A percentile compares a stretch with the other conserved stretches of the same genome.
Conservation (phyloP, 1,140 invertebrate species). For the Chelonus insularis region DNA sequence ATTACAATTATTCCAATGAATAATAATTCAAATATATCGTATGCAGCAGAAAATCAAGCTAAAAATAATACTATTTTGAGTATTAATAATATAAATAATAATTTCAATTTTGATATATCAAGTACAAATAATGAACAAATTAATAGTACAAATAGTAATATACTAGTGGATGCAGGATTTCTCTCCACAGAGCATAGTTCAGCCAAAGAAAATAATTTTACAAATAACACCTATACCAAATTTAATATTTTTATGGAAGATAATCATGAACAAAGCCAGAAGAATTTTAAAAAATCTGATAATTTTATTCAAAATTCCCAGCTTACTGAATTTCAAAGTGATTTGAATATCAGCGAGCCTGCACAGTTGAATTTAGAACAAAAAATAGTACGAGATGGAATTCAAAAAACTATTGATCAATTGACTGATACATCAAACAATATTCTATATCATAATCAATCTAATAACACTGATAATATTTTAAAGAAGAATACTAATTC, state of each 20-base stretch:
- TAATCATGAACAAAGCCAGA: background rate
- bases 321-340: background rate
- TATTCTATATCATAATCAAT: background rate
- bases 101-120: conserved; percentile 19
- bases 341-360: background rate
- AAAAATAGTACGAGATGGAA: conserved; percentile 47
- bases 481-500: background rate
- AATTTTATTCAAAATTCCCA: background rate
- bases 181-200: conserved; percentile 32
- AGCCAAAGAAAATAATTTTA: conserved; percentile 33
- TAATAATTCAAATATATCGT: conserved; percentile 21
- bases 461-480: conserved; percentile 1
- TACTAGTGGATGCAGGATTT: conserved; percentile 28
- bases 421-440: conserved; percentile 34
- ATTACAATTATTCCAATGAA: conserved; percentile 2
- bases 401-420: conserved; percentile 47
- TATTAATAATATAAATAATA: conserved; percentile 20
- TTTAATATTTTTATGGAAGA: conserved; percentile 41
- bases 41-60: background rate
- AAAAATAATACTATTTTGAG: background rate
- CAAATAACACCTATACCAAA: conserved; percentile 35
- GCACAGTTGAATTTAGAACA: conserved; percentile 45
- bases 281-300: conserved; percentile 18
- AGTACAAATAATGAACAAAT: conserved; percentile 23
- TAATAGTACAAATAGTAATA: conserved; percentile 33